phyloP scores from a whole-genome alignment of 2,113 vertebrate species.

The Seriola quinqueradiata region DNA sequence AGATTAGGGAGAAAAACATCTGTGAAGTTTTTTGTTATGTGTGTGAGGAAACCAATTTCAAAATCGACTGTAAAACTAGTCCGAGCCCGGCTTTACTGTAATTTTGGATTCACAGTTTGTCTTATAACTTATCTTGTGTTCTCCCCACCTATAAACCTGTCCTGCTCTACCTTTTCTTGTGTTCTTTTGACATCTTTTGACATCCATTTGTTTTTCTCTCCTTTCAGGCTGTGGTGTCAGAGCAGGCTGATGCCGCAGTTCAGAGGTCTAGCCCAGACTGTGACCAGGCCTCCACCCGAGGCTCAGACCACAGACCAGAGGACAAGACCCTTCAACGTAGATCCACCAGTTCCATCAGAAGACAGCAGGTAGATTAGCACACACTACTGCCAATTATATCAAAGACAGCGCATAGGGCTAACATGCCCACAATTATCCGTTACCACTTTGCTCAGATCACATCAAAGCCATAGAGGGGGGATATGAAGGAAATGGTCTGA shows the following conservation, averaged over 20 bases:
- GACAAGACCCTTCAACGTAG: conserved; percentile 49
- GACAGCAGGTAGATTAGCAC: conserved; percentile 67
- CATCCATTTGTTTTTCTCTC: conserved; percentile 2
- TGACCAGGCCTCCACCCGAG: conserved; percentile 42
- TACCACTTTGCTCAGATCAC: conserved; percentile 58
- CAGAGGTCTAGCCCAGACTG: conserved; percentile 22
- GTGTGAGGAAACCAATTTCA: too few relatives aligned
- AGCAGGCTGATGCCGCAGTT: conserved; percentile 31
- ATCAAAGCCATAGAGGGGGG: conserved; percentile 70
- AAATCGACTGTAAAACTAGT: too few relatives aligned
- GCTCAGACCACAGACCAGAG: conserved; percentile 52
- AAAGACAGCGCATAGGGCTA: conserved; percentile 53
- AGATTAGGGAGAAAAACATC: too few relatives aligned
- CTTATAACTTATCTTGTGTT: background rate
- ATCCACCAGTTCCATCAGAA: conserved; percentile 55
- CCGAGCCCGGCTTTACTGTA: background rate
- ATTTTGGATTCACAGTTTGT: background rate
- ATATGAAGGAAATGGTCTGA: conserved; percentile 65
- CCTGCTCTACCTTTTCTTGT: background rate
- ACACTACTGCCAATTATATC: conserved; percentile 42
- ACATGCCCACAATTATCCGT: conserved; percentile 50
- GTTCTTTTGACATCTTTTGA: background rate
- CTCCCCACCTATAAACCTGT: background rate
- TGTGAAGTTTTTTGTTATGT: too few relatives aligned
- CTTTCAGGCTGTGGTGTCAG: conserved; percentile 51